Percentiles rank a stretch among this genome's conserved stretches.
phyloP scores from a whole-genome alignment of 2,113 vertebrate genomes.

The Circaetus cinerascens region DNA sequence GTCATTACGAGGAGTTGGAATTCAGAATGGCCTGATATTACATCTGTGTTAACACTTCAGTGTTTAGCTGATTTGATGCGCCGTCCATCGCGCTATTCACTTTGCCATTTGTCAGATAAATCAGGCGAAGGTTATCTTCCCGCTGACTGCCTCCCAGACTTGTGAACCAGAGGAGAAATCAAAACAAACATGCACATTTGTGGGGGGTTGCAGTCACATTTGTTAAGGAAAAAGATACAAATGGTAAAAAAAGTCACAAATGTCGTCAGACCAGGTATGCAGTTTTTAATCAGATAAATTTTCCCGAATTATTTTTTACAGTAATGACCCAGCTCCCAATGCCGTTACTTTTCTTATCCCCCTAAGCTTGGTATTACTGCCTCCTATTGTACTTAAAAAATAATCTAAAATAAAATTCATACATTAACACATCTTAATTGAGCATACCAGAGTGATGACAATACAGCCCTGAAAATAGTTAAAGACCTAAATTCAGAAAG shows the following conservation, averaged over 20 bases:
- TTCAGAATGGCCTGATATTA: neutral
- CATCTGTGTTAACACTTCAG: neutral
- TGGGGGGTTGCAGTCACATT: rapidly evolving
- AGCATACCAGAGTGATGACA: neutral
- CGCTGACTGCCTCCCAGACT: neutral
- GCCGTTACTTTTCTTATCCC: neutral
- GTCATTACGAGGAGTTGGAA: neutral
- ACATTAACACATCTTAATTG: neutral
- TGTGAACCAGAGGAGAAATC: neutral
- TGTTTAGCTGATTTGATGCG: neutral
- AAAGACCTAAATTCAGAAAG: neutral
- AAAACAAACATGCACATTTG: neutral
- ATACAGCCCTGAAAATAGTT: neutral
- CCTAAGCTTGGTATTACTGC: neutral
- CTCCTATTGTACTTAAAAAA: neutral
- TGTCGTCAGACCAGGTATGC: neutral
- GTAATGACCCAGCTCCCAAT: neutral
- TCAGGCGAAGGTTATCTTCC: neutral
- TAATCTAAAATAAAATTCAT: neutral
- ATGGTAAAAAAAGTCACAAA: neutral
- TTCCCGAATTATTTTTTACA: neutral
- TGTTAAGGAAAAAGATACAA: neutral
- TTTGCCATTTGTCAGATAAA: neutral
- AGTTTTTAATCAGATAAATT: neutral
- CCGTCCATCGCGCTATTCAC: rapidly evolving